Evolutionary conservation across 2,797 vertebrate genomes (phyloP), one percentile per base, ranked within the genome.

Genomic region (Microctenopoma stevenorrisi): DNA sequence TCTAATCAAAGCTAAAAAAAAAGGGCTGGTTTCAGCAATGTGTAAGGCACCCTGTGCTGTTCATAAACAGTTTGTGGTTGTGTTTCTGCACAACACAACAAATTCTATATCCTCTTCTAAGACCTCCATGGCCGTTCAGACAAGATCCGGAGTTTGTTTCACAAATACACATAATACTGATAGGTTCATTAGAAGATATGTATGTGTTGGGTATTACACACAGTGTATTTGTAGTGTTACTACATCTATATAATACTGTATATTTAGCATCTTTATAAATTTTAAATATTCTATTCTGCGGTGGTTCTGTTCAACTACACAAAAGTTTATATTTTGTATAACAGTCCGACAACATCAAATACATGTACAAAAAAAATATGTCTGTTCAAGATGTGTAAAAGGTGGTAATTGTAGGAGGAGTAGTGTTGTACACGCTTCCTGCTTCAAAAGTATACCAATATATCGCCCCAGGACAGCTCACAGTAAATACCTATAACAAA

Each of bases 251-350:
- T 22, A 68, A 44, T 50, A 51, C 16, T 28, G 11, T 38, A 35
- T 66, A 38, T 68, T 71, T 81, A 69, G 47, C 48, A 77, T 16
- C 38, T 53, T 48, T 62, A 4, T 13, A 37, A 40, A 11, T 38
- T 46, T 63, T 52, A 52, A 4, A 55, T 2, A 30, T n/a, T 43
- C 3, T 1, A 4, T 26, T 61, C n/a, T 51, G 22, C 26, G 26
- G 13, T 4, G 38, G 22, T 7, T 69, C 4, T n/a, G 28, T 55
- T 42, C 37, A 13, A 30, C 48, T 16, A 9, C 11, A 59, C 9
- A 53, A 47, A 62, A 0, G 18, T 26, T 33, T 12, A 43, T 30
- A 54, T 55, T 4, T 35, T 33, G 25, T 54, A 33, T 50, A 51
- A 64, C 35, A 37, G 8, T 12, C 4, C 18, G n/a, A 54, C 43